Evolutionary conservation across 2,888 invertebrate species (phyloP), one percentile per base, ranked within the genome.

Genomic region (Tinea semifulvella): DNA sequence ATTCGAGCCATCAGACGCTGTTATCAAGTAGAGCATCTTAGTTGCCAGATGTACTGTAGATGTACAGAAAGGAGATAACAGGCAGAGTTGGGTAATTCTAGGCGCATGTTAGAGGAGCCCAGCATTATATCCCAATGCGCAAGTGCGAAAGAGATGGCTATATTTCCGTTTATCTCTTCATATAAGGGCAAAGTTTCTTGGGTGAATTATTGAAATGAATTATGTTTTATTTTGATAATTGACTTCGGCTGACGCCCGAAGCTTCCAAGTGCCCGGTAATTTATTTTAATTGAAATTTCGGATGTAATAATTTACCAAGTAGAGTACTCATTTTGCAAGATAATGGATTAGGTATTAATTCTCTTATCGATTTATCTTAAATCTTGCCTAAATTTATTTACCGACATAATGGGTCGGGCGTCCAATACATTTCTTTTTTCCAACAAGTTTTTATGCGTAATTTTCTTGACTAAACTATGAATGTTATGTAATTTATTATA

Each of bases 201-300:
- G 48, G 57, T 58, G 56, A 69, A 70, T 67, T 66, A 68, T 71
- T 65, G 56, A 66, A 68, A 69, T 67, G 61, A 68, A 65, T 71
- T 61, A 65, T 65, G 58, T 66, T 65, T 66, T 64, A 66, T 68
- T 67, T 68, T 60, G 58, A 57, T 69, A 67, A 70, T 67, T 47
- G 47, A 31, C 44, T 31, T 26, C 31, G 14, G 4, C 42, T 43
- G 43, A 43, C 43, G 43, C 28, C 20, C 18, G 42, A 14, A 17
- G 22, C n/a, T 27, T 28, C 18, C 13, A 43, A 28, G 43, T 43
- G 43, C 51, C 57, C 60, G 52, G 55, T 62, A 58, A 63, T 62
- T 65, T 50, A 54, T 58, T 53, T 35, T 44, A 47, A 42, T 50
- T 59, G 42, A 31, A 52, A 55, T 54, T 56, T 62, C 49, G 47